These are phyloP conservation scores for Hydriomena furcata DNA, from an alignment of 2,888 invertebrate species.

Conservation along the genomic window DNA sequence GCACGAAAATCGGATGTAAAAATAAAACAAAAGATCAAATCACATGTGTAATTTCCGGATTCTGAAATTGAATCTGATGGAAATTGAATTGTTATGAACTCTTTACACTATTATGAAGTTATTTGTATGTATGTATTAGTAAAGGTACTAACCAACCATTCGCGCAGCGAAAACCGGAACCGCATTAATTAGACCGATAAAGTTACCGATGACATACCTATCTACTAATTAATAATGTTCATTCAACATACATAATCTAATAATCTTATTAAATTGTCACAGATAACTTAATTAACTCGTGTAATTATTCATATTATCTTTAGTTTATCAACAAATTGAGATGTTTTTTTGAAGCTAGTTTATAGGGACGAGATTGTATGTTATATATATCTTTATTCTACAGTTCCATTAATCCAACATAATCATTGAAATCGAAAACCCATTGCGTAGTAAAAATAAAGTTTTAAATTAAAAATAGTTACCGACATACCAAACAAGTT, in stretches of 20 bases:
- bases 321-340: too few relatives aligned
- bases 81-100: neutral
- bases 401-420: too few relatives aligned
- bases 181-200: slow-evolving; percentile 15
- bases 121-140: neutral
- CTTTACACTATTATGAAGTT: neutral
- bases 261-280: neutral
- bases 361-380: too few relatives aligned
- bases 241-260: neutral
- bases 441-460: too few relatives aligned
- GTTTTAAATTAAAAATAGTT: too few relatives aligned
- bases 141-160: slow-evolving; percentile 1
- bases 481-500: too few relatives aligned
- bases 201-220: slow-evolving; percentile 5
- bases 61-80: neutral
- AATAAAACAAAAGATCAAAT: too few relatives aligned
- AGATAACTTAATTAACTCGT: neutral
- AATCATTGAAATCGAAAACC: too few relatives aligned
- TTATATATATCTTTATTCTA: too few relatives aligned
- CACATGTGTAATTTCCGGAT: neutral
- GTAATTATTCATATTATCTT: too few relatives aligned
- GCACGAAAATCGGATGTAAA: too few relatives aligned
- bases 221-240: slow-evolving; percentile 9
- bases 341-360: too few relatives aligned
- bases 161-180: slow-evolving; percentile 1